Base-by-base conservation (phyloP, 2,888 invertebrate species). In the Drosophila meridiana region DNA sequence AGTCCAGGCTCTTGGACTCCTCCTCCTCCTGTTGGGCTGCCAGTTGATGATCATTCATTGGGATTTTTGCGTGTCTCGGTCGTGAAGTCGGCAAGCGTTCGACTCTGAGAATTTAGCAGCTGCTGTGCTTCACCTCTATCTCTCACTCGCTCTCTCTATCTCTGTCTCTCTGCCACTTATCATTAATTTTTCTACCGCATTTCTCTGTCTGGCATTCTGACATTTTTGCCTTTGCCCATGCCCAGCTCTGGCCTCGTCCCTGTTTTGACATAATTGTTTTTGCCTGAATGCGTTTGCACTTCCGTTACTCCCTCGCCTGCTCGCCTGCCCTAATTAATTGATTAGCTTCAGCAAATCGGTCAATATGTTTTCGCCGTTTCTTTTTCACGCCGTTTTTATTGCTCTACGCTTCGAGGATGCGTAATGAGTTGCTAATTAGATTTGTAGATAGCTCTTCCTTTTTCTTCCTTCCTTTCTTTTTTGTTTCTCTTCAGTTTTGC, bases 291-390 rank as follows among this genome's bases (percentile, higher is more conserved):
- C 76, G 55, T 67, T 36, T 59, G 52, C 40, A 68, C 60, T 62
- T 53, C 61, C 57, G 38, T 42, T 57, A 3, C 20, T 28, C 42
- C 3, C 56, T 34, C 20, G 42, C 20, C 32, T 64, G 79, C 82
- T 32, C 34, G n/a, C 38, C 78, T 74, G 70, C 77, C 85, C 89
- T 92, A 92, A 92, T 92, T 92, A 92, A 92, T 92, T 92, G 91
- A 92, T 92, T 92, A 92, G 91, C 91, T 92, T 92, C 91, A 89
- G 91, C 90, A 92, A 92, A 92, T 92, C 91, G 91, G 91, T 92
- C 91, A 92, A 91, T 92, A 91, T 91, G 91, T 89, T 87, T 76
- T 80, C 28, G 13, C 58, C 66, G 32, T 68, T 76, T 73, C 76
- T 76, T 67, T 66, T 60, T 36, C 48, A 67, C 62, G 61, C 52